These are phyloP conservation scores for Anser brachyrhynchus DNA, from an alignment of 2,113 vertebrate genomes.

Conservation along the genomic window DNA sequence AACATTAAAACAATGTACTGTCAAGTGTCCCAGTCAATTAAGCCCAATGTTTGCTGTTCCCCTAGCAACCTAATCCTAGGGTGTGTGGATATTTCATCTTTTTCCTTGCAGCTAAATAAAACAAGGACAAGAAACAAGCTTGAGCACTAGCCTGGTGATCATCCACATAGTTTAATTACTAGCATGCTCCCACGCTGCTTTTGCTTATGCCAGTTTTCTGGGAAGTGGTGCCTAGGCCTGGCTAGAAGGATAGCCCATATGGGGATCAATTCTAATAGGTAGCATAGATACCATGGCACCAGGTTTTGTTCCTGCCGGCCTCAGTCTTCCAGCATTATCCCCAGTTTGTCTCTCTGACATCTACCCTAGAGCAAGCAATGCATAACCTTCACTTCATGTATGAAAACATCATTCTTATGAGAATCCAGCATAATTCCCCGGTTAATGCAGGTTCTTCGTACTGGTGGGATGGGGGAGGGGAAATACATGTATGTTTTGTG, in stretches of 20 bases:
- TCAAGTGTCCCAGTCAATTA: not conserved
- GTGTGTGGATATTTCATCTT: not conserved
- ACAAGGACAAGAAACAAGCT: conserved; percentile 2
- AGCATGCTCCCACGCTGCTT: not conserved
- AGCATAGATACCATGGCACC: conserved; percentile 5
- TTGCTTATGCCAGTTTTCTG: not conserved
- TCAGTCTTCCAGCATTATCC: not conserved
- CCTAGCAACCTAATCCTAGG: conserved; percentile 1
- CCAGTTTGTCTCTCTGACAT: not conserved
- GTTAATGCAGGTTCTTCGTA: not conserved
- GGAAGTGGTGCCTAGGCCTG: not conserved
- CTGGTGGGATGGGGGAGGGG: too few relatives aligned
- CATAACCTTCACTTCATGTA: not conserved
- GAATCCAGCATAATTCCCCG: not conserved
- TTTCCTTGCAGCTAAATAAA: not conserved
- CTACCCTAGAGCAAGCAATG: not conserved
- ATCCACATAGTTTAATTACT: not conserved
- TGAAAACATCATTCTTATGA: not conserved
- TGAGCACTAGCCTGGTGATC: not conserved
- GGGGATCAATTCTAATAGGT: not conserved
- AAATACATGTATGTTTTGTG: too few relatives aligned
- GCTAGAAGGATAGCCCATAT: not conserved
- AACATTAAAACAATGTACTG: not conserved
- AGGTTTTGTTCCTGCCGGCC: not conserved
- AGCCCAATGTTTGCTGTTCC: not conserved